Percentiles rank a stretch among this genome's conserved stretches.
Evolutionary conservation across 2,113 vertebrate genomes (phyloP).

Genomic region (Stegastes partitus): DNA sequence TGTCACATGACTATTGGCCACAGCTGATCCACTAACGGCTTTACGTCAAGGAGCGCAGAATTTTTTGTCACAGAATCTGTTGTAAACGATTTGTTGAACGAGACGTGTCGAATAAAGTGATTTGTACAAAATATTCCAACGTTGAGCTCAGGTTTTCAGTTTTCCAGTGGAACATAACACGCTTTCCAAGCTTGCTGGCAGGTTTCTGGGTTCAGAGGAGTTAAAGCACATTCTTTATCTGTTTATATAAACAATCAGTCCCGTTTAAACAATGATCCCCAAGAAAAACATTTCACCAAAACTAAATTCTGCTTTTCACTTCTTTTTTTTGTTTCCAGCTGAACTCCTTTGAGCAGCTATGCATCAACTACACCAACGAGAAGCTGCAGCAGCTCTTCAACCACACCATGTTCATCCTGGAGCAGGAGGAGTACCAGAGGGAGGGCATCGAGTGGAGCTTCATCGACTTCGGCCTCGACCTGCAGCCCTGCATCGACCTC

Average conservation of each 20-base stretch:
- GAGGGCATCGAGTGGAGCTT: conserved; percentile 99
- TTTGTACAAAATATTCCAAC: no score
- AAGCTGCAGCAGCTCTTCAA: conserved; percentile 99
- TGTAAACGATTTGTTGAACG: no score
- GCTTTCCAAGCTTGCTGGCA: no score
- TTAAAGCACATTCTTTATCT: not conserved
- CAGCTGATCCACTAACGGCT: no score
- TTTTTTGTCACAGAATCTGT: no score
- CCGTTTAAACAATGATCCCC: no score
- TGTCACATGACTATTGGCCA: no score
- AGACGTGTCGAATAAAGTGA: no score
- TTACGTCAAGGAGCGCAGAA: no score
- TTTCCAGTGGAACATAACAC: no score
- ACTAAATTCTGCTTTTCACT: not conserved
- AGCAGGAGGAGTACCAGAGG: conserved; percentile 98
- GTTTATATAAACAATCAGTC: not conserved
- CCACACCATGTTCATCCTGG: conserved; percentile 99
- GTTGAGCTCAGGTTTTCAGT: no score
- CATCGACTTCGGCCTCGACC: conserved; percentile 97
- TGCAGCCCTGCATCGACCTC: conserved; percentile 97
- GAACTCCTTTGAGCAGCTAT: conserved; percentile 98
- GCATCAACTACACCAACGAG: conserved; percentile 99
- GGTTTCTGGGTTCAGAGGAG: no score
- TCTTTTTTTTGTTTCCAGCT: conserved; percentile 86
- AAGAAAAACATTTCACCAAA: not conserved